Evolutionary conservation across 2,797 vertebrate species (phyloP).

Genomic region (Acomys russatus): DNA sequence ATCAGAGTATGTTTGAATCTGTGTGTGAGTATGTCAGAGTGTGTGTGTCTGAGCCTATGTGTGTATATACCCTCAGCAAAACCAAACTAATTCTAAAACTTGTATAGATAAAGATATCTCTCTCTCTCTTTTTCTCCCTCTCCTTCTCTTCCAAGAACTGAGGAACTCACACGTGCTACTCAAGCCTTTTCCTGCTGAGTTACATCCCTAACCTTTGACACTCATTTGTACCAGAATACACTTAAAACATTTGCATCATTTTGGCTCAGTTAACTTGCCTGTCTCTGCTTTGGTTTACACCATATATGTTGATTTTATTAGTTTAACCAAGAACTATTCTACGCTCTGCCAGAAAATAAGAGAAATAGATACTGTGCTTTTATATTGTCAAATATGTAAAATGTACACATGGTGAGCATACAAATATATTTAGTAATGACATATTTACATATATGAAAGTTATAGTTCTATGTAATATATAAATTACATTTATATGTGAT

Average conservation of each 20-base stretch:
- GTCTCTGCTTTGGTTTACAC: slow-evolving; percentile 47
- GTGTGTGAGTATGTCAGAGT: not conserved
- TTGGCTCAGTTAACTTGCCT: not conserved
- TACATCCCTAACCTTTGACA: not conserved
- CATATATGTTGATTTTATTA: not conserved
- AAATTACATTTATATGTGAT: no score
- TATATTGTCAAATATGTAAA: not conserved
- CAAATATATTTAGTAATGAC: not conserved
- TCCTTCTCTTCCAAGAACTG: not conserved
- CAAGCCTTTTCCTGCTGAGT: not conserved
- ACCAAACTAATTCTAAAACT: not conserved
- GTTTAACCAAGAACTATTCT: slow-evolving; percentile 6
- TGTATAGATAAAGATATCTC: not conserved
- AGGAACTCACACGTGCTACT: not conserved
- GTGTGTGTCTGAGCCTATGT: not conserved
- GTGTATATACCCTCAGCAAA: not conserved
- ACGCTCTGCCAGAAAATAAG: not conserved
- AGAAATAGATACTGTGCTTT: not conserved
- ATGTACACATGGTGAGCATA: not conserved
- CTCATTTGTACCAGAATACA: not conserved
- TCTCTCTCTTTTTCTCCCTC: not conserved
- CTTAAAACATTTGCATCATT: slow-evolving; percentile 38
- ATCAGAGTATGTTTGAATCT: not conserved
- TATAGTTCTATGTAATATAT: no score
- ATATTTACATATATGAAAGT: not conserved